phyloP scores from a whole-genome alignment of 2,888 invertebrate species.

The Panzeria rudis region DNA sequence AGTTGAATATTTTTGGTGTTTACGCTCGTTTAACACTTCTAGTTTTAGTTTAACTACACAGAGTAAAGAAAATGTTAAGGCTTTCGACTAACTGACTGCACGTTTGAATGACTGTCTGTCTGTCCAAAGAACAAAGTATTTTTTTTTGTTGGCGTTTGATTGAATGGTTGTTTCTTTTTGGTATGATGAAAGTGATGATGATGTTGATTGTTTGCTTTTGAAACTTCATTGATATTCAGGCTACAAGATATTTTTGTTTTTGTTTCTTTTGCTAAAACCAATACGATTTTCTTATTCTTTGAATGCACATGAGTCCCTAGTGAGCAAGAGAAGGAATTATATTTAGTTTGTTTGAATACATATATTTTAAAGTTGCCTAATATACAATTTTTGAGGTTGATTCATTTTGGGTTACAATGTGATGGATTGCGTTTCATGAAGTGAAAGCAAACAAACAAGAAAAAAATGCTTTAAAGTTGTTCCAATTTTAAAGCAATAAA shows the following conservation, averaged over 20 bases:
- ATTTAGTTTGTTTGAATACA: slow-evolving; percentile 1
- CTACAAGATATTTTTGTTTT: slow-evolving; percentile 46
- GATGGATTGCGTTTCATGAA: slow-evolving; percentile 43
- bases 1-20: slow-evolving; percentile 53
- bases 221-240: slow-evolving; percentile 70
- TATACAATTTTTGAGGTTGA: slow-evolving; percentile 2
- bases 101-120: background rate
- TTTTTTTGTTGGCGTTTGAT: slow-evolving; percentile 53
- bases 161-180: slow-evolving; percentile 64
- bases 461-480: slow-evolving; percentile 9
- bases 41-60: slow-evolving; percentile 20
- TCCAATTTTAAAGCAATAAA: slow-evolving; percentile 36
- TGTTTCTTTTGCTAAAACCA: slow-evolving; percentile 22
- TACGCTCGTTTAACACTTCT: slow-evolving; percentile 72
- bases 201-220: slow-evolving; percentile 54
- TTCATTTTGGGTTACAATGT: slow-evolving; percentile 31
- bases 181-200: slow-evolving; percentile 29
- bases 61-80: background rate
- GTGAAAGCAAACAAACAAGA: slow-evolving; percentile 6
- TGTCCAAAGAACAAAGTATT: slow-evolving; percentile 15
- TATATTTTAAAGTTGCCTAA: slow-evolving; percentile 11
- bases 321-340: slow-evolving; percentile 22
- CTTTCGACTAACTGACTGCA: slow-evolving; percentile 23
- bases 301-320: slow-evolving; percentile 13
- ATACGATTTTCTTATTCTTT: slow-evolving; percentile 37